Evolutionary conservation across 2,113 vertebrate genomes (phyloP), one percentile per base, ranked within the genome.

Genomic region (Vimba vimba): DNA sequence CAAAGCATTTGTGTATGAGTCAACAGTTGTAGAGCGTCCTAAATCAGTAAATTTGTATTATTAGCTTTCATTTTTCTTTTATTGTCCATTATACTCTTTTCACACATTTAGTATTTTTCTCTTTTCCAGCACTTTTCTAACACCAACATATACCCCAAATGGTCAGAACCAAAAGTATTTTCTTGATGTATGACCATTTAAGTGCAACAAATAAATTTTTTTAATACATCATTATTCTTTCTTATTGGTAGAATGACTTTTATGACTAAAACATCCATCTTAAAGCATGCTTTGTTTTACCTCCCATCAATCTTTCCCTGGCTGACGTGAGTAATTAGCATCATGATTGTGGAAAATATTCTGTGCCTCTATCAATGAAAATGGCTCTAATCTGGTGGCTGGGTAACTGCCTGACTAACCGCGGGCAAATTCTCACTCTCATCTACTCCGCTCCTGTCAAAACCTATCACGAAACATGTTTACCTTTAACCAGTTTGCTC

Each of bases 261-360:
- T 74, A 47, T n/a, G n/a, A 13, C n/a, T 75, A 27, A 45, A 75
- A 47, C 43, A 74, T 75, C 12, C 43, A 75, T 75, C 43, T 75
- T 75, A 75, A 47, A 47, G n/a, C 43, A 47, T 25, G n/a, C 71
- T 47, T 75, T 27, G n/a, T 75, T 75, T 75, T 47, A 27, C 43
- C 43, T 47, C 43, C 23, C n/a, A 75, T 75, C 43, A 45, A 50
- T 75, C 13, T 50, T 25, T 25, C 11, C n/a, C n/a, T 6, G 45
- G 71, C 12, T 75, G 43, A 47, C 12, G n/a, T 47, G 43, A 13
- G 71, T 74, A 74, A 74, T 74, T 74, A 47, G 43, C 4, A 47
- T 74, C 25, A 75, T 25, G 43, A 75, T 9, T 27, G n/a, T 25
- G 43, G 43, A 47, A 75, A 75, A 75, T 47, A 75, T 75, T 21